A percentile compares a stretch with the other conserved stretches of the same genome.
Evolutionary conservation across 2,797 vertebrate genomes (phyloP).

Genomic region (Trematomus bernacchii): DNA sequence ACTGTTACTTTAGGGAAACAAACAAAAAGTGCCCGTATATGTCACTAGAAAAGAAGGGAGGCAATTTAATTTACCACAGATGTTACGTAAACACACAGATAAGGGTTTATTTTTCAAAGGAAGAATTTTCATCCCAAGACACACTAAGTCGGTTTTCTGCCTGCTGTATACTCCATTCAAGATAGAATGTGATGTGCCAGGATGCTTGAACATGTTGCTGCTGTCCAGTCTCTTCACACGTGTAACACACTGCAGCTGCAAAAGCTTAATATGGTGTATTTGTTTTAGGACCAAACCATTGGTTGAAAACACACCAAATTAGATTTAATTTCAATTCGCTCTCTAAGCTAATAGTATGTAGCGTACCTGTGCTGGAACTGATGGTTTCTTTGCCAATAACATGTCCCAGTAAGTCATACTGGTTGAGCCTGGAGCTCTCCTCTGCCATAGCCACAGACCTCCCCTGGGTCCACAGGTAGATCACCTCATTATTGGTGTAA

Average conservation of each 20-base stretch:
- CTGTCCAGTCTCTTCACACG: background rate
- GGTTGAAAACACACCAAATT: slow-evolving; percentile 1
- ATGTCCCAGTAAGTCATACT: slow-evolving; percentile 96
- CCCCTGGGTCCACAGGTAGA: slow-evolving; percentile 97
- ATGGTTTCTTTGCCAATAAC: slow-evolving; percentile 97
- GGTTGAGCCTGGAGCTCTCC: slow-evolving; percentile 96
- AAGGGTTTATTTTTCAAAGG: slow-evolving; percentile 38
- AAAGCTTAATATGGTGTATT: background rate
- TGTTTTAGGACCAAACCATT: background rate
- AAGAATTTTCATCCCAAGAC: slow-evolving; percentile 13
- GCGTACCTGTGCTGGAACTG: slow-evolving; percentile 96
- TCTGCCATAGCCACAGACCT: slow-evolving; percentile 95
- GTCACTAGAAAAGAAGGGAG: slow-evolving; percentile 16
- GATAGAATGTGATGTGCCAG: slow-evolving; percentile 19
- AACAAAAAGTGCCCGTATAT: slow-evolving; percentile 42
- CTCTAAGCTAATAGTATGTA: background rate
- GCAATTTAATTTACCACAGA: slow-evolving; percentile 44
- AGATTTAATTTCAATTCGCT: slow-evolving; percentile 5
- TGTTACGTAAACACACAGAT: slow-evolving; percentile 33
- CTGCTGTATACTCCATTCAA: slow-evolving; percentile 8
- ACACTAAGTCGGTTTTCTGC: slow-evolving; percentile 15
- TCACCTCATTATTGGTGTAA: slow-evolving; percentile 97
- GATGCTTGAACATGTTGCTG: slow-evolving; percentile 7
- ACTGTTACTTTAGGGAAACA: slow-evolving; percentile 67
- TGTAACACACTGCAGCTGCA: background rate